These are phyloP conservation scores for Carcharodon carcharias DNA, from an alignment of 2,797 vertebrate genomes.

Conservation along the genomic window DNA sequence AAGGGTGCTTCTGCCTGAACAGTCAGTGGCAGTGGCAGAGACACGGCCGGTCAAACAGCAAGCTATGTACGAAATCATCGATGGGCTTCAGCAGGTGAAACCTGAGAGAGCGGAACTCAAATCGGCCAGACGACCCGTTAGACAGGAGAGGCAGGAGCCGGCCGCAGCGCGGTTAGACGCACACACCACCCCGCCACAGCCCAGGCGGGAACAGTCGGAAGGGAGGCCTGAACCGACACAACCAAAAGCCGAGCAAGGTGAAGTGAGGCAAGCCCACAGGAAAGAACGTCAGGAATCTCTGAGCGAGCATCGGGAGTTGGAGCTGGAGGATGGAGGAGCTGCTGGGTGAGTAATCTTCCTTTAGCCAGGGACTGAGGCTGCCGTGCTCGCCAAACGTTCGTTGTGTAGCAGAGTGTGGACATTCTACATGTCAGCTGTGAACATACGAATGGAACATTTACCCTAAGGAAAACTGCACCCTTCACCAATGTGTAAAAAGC, in stretches of 20 bases:
- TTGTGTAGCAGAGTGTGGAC: background rate
- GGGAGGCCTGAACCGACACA: too few relatives aligned
- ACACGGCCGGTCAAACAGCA: constrained; percentile 78
- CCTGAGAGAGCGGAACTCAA: constrained; percentile 38
- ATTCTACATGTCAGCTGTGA: background rate
- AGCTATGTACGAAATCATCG: constrained; percentile 70
- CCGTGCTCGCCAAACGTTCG: background rate
- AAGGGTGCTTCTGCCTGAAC: constrained; percentile 66
- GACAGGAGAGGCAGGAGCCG: constrained; percentile 51
- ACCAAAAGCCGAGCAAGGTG: constrained; percentile 53
- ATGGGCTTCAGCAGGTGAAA: constrained; percentile 56
- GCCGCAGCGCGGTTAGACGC: background rate
- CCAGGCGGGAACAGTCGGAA: too few relatives aligned
- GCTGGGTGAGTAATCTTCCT: constrained; percentile 51
- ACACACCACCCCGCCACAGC: background rate
- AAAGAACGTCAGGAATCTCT: constrained; percentile 71
- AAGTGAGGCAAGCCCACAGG: constrained; percentile 54
- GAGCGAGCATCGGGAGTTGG: constrained; percentile 73
- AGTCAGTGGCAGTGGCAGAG: constrained; percentile 50
- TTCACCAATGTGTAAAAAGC: background rate
- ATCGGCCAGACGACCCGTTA: constrained; percentile 33
- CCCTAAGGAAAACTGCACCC: background rate
- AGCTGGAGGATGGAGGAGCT: constrained; percentile 67
- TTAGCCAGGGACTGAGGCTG: too few relatives aligned
- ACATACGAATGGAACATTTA: background rate